Conservation (phyloP, 2,113 vertebrate species). For the Chloroceryle aenea region DNA sequence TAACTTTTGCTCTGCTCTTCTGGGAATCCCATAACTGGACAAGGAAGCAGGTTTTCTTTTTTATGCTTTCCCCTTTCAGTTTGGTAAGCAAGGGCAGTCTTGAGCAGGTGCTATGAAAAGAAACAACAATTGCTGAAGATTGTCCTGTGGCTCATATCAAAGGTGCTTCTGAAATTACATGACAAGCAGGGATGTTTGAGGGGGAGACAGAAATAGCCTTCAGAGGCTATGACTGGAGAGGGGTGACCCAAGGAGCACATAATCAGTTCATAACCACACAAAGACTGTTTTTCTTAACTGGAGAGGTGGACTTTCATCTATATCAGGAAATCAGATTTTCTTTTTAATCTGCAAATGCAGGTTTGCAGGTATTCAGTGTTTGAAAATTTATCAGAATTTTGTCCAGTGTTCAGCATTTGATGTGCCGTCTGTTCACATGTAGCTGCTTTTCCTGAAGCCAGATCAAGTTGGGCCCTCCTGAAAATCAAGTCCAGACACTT, state of each 20-base stretch:
- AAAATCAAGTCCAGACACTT: background rate
- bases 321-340: background rate
- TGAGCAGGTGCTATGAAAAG: background rate
- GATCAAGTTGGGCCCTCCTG: background rate
- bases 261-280: background rate
- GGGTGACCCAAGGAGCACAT: background rate
- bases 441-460: background rate
- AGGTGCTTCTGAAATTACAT: conserved; percentile 57
- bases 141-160: background rate
- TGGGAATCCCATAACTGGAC: background rate
- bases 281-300: background rate
- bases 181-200: conserved; percentile 37
- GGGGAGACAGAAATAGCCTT: conserved; percentile 46
- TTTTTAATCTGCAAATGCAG: background rate
- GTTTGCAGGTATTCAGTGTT: background rate
- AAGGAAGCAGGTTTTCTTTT: background rate
- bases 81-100: background rate
- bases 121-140: background rate
- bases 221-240: background rate
- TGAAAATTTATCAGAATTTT: background rate
- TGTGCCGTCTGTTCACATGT: background rate
- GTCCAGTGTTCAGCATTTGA: accelerated
- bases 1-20: background rate
- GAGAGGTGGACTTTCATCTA: background rate
- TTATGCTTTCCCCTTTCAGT: background rate